Evolutionary conservation across 2,888 invertebrate species (phyloP).

Genomic region (Octodonta nipae): DNA sequence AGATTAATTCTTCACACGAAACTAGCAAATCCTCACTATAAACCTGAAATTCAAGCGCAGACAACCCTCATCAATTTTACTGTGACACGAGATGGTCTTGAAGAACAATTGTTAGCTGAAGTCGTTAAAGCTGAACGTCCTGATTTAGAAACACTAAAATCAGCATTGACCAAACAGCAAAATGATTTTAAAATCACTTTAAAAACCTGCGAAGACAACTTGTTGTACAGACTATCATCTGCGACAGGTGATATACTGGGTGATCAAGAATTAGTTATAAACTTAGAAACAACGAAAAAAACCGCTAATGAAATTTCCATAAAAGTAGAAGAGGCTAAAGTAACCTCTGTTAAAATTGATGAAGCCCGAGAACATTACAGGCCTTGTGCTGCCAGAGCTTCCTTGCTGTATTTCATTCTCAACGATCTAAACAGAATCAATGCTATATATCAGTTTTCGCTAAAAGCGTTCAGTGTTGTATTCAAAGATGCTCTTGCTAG

Average conservation of each 20-base stretch:
- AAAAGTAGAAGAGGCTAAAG: constrained; percentile 75
- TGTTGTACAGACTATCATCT: constrained; percentile 71
- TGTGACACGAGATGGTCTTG: constrained; percentile 80
- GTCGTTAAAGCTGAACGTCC: constrained; percentile 88
- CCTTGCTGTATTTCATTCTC: constrained; percentile 82
- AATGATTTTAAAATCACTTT: constrained; percentile 89
- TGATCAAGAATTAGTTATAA: constrained; percentile 79
- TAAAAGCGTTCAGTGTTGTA: constrained; percentile 85
- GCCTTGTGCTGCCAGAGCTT: constrained; percentile 73
- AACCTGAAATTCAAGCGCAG: constrained; percentile 93
- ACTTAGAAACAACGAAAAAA: constrained; percentile 83
- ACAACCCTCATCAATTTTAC: constrained; percentile 91
- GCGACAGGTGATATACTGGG: constrained; percentile 78
- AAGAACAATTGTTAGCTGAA: constrained; percentile 84
- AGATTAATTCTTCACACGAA: constrained; percentile 82
- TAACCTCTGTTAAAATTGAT: constrained; percentile 78
- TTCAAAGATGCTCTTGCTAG: constrained; percentile 70
- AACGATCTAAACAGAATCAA: constrained; percentile 86
- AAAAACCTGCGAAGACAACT: constrained; percentile 79
- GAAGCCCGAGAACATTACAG: constrained; percentile 79
- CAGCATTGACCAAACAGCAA: constrained; percentile 77
- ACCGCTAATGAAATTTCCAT: constrained; percentile 81
- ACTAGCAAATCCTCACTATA: constrained; percentile 88
- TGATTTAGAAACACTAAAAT: constrained; percentile 71
- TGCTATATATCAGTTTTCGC: constrained; percentile 88